phyloP scores from a whole-genome alignment of 2,797 vertebrate species.

The Thaleichthys pacificus region DNA sequence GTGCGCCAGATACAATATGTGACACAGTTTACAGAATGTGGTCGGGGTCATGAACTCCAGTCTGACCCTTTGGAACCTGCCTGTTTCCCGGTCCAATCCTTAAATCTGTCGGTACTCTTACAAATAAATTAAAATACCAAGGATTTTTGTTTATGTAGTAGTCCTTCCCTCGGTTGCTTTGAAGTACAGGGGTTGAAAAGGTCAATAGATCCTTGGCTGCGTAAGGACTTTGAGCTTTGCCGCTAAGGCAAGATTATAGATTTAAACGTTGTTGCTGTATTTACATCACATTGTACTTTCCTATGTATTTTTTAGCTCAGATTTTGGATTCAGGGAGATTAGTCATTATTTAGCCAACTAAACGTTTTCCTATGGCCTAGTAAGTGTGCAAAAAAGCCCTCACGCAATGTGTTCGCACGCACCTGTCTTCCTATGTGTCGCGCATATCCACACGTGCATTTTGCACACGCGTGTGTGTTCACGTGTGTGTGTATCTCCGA shows the following conservation, averaged over 20 bases:
- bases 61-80: constrained; percentile 37
- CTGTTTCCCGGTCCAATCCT: constrained; percentile 6
- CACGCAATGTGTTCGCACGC: not conserved
- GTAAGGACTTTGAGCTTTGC: too few species aligned
- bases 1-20: not conserved
- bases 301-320: too few species aligned
- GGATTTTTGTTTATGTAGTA: constrained; percentile 42
- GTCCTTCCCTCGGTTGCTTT: not conserved
- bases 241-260: too few species aligned
- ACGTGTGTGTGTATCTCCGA: not conserved
- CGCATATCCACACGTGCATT: too few species aligned
- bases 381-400: not conserved
- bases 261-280: too few species aligned
- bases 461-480: not conserved
- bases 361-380: too few species aligned
- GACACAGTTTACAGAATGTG: constrained; percentile 7
- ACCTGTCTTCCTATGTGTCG: too few species aligned
- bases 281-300: too few species aligned
- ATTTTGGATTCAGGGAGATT: too few species aligned
- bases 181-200: too few species aligned
- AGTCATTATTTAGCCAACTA: too few species aligned
- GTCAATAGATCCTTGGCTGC: too few species aligned
- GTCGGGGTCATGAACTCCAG: constrained; percentile 31
- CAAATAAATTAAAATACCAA: constrained; percentile 50
- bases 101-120: constrained; percentile 25